Evolutionary conservation across 2,888 invertebrate species (phyloP).

Genomic region (Entomobrya multifasciata): DNA sequence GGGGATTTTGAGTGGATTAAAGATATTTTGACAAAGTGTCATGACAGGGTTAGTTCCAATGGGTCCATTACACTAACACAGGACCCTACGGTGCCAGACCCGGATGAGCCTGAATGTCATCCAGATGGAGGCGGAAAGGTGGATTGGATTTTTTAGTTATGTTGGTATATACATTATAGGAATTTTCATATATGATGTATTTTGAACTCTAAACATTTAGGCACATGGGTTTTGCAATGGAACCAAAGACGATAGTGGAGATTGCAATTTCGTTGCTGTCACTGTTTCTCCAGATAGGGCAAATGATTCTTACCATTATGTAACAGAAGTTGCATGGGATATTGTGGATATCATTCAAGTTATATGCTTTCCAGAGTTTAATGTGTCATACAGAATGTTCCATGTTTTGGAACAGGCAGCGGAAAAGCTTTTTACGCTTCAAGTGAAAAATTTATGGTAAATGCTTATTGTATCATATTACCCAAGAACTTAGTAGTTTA

Average conservation of each 20-base stretch:
- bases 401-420: conserved; percentile 76
- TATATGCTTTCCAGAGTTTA: conserved; percentile 75
- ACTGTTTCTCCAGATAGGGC: conserved; percentile 45
- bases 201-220: too few relatives aligned
- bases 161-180: not conserved
- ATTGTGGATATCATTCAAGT: conserved; percentile 77
- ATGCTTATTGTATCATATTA: too few relatives aligned
- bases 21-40: conserved; percentile 71
- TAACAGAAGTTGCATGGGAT: conserved; percentile 77
- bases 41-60: not conserved
- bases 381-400: conserved; percentile 77
- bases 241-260: conserved; percentile 37
- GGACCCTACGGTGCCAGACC: not conserved
- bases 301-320: conserved; percentile 72
- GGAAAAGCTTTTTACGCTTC: conserved; percentile 75
- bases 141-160: too few relatives aligned
- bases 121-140: conserved; percentile 32
- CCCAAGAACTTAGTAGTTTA: too few relatives aligned
- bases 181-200: conserved; percentile 18
- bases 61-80: not conserved
- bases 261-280: conserved; percentile 63
- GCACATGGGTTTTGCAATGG: conserved; percentile 67
- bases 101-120: not conserved
- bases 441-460: conserved; percentile 77
- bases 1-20: conserved; percentile 75